These are phyloP conservation scores for Atta cephalotes DNA, from an alignment of 1,140 invertebrate species.

Conservation along the genomic window DNA sequence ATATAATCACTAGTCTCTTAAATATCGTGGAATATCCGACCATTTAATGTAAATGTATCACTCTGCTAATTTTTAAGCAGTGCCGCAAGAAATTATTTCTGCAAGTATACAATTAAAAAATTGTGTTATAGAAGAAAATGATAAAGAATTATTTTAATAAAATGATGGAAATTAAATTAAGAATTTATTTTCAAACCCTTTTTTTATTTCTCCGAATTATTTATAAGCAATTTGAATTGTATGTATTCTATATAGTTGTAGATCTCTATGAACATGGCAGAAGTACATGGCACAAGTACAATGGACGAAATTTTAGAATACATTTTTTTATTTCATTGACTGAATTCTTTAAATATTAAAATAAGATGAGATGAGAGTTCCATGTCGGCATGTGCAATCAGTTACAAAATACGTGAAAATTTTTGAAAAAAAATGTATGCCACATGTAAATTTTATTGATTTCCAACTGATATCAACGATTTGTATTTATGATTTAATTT, in stretches of 20 bases:
- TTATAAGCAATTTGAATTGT: neutral
- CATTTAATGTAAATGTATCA: constrained; percentile 31
- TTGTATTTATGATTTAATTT: constrained; percentile 23
- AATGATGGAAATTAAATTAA: neutral
- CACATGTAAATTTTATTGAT: constrained; percentile 32
- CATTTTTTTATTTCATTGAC: neutral
- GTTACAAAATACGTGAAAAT: constrained; percentile 3
- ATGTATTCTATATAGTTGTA: neutral
- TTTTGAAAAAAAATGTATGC: neutral
- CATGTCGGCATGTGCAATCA: neutral
- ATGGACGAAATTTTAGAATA: neutral
- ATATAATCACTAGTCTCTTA: constrained; percentile 35
- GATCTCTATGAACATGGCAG: neutral
- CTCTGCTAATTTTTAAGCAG: constrained; percentile 15
- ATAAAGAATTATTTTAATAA: neutral
- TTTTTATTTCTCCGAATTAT: neutral
- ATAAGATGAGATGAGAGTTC: neutral
- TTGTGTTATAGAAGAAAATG: neutral
- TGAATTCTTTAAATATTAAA: neutral
- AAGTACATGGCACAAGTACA: neutral
- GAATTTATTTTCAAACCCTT: neutral
- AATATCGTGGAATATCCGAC: neutral
- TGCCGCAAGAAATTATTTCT: neutral
- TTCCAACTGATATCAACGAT: neutral
- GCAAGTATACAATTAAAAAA: neutral